Base-by-base conservation (phyloP, 2,797 vertebrate species). In the Tamandua tetradactyla region DNA sequence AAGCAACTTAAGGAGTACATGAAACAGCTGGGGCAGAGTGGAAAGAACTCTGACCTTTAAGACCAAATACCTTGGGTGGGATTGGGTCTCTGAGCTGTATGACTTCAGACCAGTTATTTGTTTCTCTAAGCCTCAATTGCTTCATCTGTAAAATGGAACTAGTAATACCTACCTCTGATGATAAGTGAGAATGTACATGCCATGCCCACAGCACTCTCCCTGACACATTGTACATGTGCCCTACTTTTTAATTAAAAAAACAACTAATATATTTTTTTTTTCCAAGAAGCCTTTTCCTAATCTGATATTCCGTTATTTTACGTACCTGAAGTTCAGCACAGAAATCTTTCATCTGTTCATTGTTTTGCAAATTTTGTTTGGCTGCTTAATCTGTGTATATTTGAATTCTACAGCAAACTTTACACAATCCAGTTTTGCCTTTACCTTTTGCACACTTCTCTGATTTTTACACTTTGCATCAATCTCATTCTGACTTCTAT, bases 101-200 rank as follows among this genome's bases (percentile, higher is more conserved):
- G 32, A 52, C 44, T 75, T 42, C 82, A 66, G 40, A 30, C 4
- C 6, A n/a, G 30, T 42, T 59, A 5, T 27, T 68, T 7, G 7
- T 25, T 84, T 68, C 87, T 40, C 25, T 32, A 2, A 30, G 23
- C 57, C 68, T 84, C 13, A 2, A 1, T 0, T 5, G 22, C 57
- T 68, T 35, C 79, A 59, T 37, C 87, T 59, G 23, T 37, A 8
- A 52, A 86, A 68, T 69, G 89, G 79, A 69, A 18, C 57, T 1
- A 5, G 3, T 1, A 11, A 20, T 2, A 2, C 22, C 20, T 23
- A 10, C 47, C 71, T n/a, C 40, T 18, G 84, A 37, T 18, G 62
- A 52, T 7, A 7, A 40, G 4, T 0, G 3, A 35, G 8, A 1
- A 6, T 0, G 0, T 3, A 0, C 0, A 7, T 0, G 4, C 49